phyloP scores from a whole-genome alignment of 2,113 vertebrate species.

The Noctilio leporinus region DNA sequence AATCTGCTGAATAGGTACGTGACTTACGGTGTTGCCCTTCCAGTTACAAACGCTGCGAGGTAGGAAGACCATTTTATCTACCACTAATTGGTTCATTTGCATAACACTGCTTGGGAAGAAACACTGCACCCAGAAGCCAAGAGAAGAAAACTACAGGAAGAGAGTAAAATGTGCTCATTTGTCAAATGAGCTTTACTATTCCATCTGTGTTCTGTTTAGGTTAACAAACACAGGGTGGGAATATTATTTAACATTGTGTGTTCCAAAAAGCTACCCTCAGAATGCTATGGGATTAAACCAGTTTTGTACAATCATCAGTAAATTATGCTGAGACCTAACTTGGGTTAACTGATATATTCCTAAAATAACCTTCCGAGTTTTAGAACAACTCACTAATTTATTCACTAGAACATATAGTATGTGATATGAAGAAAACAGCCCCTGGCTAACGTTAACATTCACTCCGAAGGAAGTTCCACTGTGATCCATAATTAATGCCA shows the following conservation, averaged over 20 bases:
- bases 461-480: conserved; percentile 3
- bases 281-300: rapidly evolving
- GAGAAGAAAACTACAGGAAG: conserved; percentile 61
- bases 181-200: conserved; percentile 68
- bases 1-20: conserved; percentile 80
- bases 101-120: conserved; percentile 78
- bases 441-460: background rate
- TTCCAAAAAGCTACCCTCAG: conserved; percentile 30
- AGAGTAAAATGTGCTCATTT: conserved; percentile 63
- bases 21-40: conserved; percentile 81
- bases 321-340: background rate
- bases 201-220: conserved; percentile 56
- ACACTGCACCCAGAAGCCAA: conserved; percentile 71
- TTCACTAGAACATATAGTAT: conserved; percentile 4
- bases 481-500: conserved; percentile 7
- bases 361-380: conserved; percentile 31
- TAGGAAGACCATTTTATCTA: conserved; percentile 79
- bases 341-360: background rate
- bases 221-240: conserved; percentile 45
- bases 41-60: conserved; percentile 77
- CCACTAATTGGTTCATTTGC: conserved; percentile 82
- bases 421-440: background rate
- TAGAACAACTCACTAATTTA: background rate
- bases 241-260: conserved; percentile 29
- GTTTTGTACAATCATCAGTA: background rate